Percentiles rank a stretch among this genome's conserved stretches.
These are phyloP conservation scores for Drosophila pallidifrons DNA, from an alignment of 1,140 invertebrate genomes.

Conservation along the genomic window DNA sequence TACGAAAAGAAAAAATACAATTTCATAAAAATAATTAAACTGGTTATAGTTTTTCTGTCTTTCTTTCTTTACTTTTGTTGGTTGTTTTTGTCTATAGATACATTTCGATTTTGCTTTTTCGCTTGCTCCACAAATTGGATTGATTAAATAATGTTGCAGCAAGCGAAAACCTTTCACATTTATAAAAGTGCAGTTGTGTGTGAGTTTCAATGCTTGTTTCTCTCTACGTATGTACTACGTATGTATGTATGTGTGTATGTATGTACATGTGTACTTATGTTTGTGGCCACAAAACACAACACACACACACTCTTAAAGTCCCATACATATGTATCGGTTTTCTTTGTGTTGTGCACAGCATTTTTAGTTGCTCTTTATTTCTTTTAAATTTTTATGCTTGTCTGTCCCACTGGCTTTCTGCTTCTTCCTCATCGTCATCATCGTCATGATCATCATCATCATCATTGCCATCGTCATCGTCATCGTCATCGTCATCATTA, in stretches of 20 bases:
- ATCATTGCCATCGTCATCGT: constrained; percentile 16
- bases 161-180: constrained; percentile 83
- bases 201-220: constrained; percentile 1
- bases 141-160: constrained; percentile 83
- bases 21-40: constrained; percentile 82
- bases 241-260: constrained; percentile 11
- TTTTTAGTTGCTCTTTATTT: constrained; percentile 79
- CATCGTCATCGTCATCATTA: constrained; percentile 17
- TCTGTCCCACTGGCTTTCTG: constrained; percentile 38
- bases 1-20: constrained; percentile 54
- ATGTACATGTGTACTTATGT: constrained; percentile 36
- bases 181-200: constrained; percentile 53
- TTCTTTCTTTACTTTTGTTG: constrained; percentile 31
- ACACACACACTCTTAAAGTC: background rate
- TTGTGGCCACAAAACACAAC: constrained; percentile 12
- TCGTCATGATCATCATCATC: constrained; percentile 1
- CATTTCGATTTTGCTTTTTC: constrained; percentile 67
- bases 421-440: constrained; percentile 25
- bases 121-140: constrained; percentile 81
- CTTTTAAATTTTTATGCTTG: constrained; percentile 69
- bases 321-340: constrained; percentile 42
- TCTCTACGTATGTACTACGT: background rate
- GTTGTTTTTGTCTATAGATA: constrained; percentile 62
- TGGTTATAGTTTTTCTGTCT: constrained; percentile 67
- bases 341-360: constrained; percentile 80